These are phyloP conservation scores for Lycaon pictus DNA, from an alignment of 2,113 vertebrate species.

Conservation along the genomic window DNA sequence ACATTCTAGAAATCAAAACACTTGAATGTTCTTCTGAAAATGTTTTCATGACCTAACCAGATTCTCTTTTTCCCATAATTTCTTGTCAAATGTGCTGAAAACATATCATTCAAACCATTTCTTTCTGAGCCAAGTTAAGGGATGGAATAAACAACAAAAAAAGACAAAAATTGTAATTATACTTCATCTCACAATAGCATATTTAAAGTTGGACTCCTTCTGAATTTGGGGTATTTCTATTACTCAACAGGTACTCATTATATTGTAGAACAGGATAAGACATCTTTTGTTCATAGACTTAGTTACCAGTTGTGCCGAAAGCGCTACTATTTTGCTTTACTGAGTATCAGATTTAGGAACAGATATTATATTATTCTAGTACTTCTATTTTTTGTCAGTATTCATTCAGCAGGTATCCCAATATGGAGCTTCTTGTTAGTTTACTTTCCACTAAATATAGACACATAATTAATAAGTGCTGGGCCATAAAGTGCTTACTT, in stretches of 20 bases:
- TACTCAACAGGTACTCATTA: background rate
- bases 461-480: conserved; percentile 19
- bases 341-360: background rate
- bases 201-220: conserved; percentile 27
- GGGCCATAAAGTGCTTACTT: background rate
- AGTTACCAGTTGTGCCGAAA: background rate
- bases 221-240: conserved; percentile 17
- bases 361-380: conserved; percentile 16
- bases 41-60: background rate
- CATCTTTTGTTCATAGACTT: conserved; percentile 15
- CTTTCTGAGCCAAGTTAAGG: background rate
- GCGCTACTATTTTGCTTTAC: conserved; percentile 26
- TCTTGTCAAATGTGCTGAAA: conserved; percentile 17
- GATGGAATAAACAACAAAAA: background rate
- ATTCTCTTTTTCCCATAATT: background rate
- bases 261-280: conserved; percentile 16
- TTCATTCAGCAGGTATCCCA: conserved; percentile 36
- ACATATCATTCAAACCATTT: conserved; percentile 15
- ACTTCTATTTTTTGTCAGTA: conserved; percentile 26
- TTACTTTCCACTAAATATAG: conserved; percentile 40
- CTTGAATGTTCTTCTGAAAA: background rate
- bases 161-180: background rate
- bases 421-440: conserved; percentile 5
- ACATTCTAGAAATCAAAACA: background rate
- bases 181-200: background rate